Conservation (phyloP, 2,888 invertebrate genomes). For the Drosophila kokeensis region DNA sequence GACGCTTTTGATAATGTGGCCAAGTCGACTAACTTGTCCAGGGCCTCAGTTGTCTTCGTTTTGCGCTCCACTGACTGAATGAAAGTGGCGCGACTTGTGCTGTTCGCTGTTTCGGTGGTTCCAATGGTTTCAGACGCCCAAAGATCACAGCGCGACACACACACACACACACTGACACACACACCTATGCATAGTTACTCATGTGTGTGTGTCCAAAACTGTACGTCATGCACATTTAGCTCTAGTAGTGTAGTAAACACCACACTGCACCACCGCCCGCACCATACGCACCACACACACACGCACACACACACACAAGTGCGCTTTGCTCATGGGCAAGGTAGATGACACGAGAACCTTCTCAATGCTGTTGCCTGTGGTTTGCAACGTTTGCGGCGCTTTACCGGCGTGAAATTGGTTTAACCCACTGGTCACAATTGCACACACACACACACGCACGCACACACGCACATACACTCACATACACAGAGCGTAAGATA, state of each 20-base stretch:
- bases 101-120: constrained; percentile 36
- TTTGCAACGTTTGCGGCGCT: constrained; percentile 76
- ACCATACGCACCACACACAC: constrained; percentile 7
- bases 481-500: neutral
- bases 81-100: constrained; percentile 55
- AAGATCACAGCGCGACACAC: constrained; percentile 56
- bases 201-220: constrained; percentile 73
- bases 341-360: constrained; percentile 66
- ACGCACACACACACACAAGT: constrained; percentile 7
- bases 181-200: neutral
- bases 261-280: constrained; percentile 15
- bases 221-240: constrained; percentile 78
- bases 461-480: neutral
- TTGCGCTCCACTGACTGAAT: constrained; percentile 79
- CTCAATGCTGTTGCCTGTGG: constrained; percentile 58
- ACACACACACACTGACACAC: constrained; percentile 31
- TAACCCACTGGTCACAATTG: constrained; percentile 81
- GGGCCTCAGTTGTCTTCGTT: constrained; percentile 46
- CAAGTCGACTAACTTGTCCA: constrained; percentile 54
- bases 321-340: constrained; percentile 42
- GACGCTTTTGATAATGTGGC: constrained; percentile 65
- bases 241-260: constrained; percentile 31
- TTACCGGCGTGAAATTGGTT: constrained; percentile 83
- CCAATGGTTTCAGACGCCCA: constrained; percentile 62
- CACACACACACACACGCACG: constrained; percentile 54